A percentile compares a stretch with the other conserved stretches of the same genome.
phyloP scores from a whole-genome alignment of 2,888 invertebrate species.

The Eubasilissa splendida region DNA sequence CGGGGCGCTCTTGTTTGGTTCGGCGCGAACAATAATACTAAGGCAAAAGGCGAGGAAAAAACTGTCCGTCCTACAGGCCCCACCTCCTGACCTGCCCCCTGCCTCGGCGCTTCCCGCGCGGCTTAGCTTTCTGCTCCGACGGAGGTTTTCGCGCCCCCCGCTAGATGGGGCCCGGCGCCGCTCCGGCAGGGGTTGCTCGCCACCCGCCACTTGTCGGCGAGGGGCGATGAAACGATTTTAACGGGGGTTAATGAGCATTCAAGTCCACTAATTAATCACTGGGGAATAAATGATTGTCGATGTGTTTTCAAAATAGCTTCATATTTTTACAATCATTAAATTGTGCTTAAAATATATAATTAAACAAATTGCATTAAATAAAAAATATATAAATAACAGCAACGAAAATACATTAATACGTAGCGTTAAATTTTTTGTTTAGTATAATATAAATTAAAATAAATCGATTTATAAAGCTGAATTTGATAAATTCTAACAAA shows the following conservation, averaged over 20 bases:
- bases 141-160: conserved; percentile 28
- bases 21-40: conserved; percentile 49
- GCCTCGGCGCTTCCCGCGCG: conserved; percentile 26
- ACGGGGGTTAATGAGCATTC: conserved; percentile 20
- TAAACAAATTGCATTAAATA: too few relatives aligned
- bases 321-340: too few relatives aligned
- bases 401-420: too few relatives aligned
- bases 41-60: conserved; percentile 51
- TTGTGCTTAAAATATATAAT: too few relatives aligned
- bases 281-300: too few relatives aligned
- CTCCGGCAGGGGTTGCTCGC: neutral
- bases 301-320: too few relatives aligned
- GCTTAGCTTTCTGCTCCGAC: neutral
- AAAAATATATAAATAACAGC: too few relatives aligned
- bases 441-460: too few relatives aligned
- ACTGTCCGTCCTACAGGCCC: conserved; percentile 44
- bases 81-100: conserved; percentile 50
- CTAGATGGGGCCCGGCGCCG: conserved; percentile 32
- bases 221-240: conserved; percentile 5
- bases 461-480: too few relatives aligned
- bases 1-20: conserved; percentile 46
- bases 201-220: conserved; percentile 1
- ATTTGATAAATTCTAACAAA: too few relatives aligned
- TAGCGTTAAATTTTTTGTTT: too few relatives aligned
- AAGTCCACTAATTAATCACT: neutral